phyloP scores from a whole-genome alignment of 2,113 vertebrate genomes.

The Pedetes capensis region DNA sequence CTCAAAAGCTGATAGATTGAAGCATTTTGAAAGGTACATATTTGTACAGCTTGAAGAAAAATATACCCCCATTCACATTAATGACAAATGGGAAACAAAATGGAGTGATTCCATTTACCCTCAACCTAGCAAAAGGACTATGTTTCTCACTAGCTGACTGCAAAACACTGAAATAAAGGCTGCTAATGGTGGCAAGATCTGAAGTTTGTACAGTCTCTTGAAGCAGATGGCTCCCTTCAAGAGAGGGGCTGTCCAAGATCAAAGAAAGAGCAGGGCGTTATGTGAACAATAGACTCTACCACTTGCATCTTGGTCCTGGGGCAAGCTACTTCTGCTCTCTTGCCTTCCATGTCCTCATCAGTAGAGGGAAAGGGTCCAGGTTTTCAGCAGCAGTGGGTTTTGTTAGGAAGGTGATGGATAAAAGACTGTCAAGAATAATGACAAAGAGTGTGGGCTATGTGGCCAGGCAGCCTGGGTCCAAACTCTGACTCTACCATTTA shows the following conservation, averaged over 20 bases:
- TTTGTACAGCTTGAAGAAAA: slow-evolving; percentile 9
- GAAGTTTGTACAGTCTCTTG: not conserved
- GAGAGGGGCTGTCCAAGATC: not conserved
- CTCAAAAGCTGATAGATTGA: not conserved
- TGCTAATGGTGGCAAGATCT: not conserved
- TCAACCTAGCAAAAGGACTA: not conserved
- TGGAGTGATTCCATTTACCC: slow-evolving; percentile 9
- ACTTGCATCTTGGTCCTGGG: not conserved
- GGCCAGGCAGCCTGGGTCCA: not conserved
- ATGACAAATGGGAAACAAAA: slow-evolving; percentile 21
- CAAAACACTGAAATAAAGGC: not conserved
- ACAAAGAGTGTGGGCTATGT: not conserved
- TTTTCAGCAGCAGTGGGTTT: not conserved
- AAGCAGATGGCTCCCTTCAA: not conserved
- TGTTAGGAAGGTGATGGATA: not conserved
- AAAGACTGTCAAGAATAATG: not conserved
- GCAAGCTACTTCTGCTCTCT: not conserved
- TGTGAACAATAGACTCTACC: not conserved
- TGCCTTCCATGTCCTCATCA: not conserved
- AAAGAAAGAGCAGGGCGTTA: not conserved
- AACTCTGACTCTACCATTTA: not conserved
- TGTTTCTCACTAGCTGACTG: not conserved
- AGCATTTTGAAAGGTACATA: slow-evolving; percentile 17
- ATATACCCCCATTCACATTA: not conserved
- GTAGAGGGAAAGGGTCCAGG: not conserved